These are phyloP conservation scores for Actinopyga echinites DNA, from an alignment of 53 echinoderm and acorn worm species.

Conservation along the genomic window DNA sequence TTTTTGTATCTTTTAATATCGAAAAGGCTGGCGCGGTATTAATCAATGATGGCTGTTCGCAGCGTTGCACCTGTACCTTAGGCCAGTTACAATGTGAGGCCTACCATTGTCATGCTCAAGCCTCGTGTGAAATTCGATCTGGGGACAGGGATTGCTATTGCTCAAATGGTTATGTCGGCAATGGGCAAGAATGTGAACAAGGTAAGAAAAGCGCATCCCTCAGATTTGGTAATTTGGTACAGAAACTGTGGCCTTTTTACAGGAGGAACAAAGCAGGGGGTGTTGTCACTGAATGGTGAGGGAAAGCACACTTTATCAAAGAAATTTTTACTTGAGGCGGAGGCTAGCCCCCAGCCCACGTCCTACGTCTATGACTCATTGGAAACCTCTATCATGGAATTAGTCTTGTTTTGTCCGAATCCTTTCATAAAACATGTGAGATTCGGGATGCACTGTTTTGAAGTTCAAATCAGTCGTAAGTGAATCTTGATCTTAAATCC, in stretches of 20 bases:
- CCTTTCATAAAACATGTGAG: too few relatives aligned
- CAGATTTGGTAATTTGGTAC: neutral
- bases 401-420: too few relatives aligned
- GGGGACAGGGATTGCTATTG: neutral
- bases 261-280: neutral
- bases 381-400: too few relatives aligned
- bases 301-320: neutral
- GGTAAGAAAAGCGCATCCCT: neutral
- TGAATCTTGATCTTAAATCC: too few relatives aligned
- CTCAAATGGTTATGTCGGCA: neutral
- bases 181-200: neutral
- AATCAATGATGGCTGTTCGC: slow-evolving; percentile 3
- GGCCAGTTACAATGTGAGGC: neutral
- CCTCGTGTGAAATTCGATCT: neutral
- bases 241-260: neutral
- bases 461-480: too few relatives aligned
- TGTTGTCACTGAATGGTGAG: neutral
- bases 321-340: neutral
- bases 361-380: too few relatives aligned
- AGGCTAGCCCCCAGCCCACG: too few relatives aligned
- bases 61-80: neutral
- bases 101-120: neutral
- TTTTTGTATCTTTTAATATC: too few relatives aligned
- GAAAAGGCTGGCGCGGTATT: neutral
- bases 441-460: too few relatives aligned